A percentile compares a stretch with the other conserved stretches of the same genome.
phyloP scores from a whole-genome alignment of 2,888 invertebrate genomes.

The Furcula furcula region DNA sequence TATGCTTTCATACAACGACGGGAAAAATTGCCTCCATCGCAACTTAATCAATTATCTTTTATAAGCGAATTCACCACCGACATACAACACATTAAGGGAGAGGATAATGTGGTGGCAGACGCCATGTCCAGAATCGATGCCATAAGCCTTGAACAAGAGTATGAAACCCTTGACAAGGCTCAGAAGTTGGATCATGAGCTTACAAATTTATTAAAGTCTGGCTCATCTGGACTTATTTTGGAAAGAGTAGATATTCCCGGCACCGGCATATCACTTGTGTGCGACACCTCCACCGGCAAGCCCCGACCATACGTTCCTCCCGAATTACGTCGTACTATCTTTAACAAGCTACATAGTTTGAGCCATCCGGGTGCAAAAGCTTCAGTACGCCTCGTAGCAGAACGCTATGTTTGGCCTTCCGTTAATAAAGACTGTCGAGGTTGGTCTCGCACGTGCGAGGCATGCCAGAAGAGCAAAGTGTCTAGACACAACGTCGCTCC shows the following conservation, averaged over 20 bases:
- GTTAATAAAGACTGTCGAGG: not conserved
- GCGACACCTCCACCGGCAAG: not conserved
- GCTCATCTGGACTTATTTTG: not conserved
- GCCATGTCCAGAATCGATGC: slow-evolving; percentile 24
- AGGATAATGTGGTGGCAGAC: slow-evolving; percentile 28
- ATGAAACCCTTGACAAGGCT: not conserved
- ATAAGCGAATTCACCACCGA: slow-evolving; percentile 30
- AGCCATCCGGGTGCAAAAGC: not conserved
- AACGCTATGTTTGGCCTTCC: not conserved
- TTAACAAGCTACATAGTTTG: not conserved
- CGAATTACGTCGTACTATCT: not conserved
- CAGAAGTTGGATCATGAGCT: not conserved
- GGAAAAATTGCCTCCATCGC: slow-evolving; percentile 14
- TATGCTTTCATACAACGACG: slow-evolving; percentile 19
- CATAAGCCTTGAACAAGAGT: slow-evolving; percentile 4
- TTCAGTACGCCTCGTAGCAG: not conserved
- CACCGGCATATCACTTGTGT: not conserved
- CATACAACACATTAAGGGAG: slow-evolving; percentile 18
- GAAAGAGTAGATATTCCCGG: not conserved
- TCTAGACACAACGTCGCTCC: not conserved
- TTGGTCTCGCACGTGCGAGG: not conserved
- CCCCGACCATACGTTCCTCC: not conserved
- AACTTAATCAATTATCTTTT: slow-evolving; percentile 15
- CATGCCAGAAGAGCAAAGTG: not conserved
- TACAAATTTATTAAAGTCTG: not conserved